Percentiles rank a stretch among this genome's conserved stretches.
phyloP scores from a whole-genome alignment of 2,888 invertebrate species.

The Thecophora atra region DNA sequence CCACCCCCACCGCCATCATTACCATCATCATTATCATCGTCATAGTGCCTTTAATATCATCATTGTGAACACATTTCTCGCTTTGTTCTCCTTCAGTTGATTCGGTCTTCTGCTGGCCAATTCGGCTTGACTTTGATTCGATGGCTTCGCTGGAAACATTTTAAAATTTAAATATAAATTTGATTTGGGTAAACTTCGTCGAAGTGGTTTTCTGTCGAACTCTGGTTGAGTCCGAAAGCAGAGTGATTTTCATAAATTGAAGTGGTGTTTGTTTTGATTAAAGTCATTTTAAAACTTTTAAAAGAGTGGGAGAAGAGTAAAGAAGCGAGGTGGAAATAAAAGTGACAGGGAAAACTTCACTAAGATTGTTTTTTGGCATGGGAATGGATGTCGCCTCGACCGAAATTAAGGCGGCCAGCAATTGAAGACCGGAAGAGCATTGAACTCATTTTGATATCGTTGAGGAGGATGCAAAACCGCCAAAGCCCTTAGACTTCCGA shows the following conservation, averaged over 20 bases:
- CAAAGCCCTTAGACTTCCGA: too few relatives aligned
- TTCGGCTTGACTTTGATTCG: slow-evolving; percentile 14
- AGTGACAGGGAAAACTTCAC: too few relatives aligned
- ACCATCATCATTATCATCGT: not conserved
- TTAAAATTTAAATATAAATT: slow-evolving; percentile 57
- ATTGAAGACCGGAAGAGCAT: too few relatives aligned
- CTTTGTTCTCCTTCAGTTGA: not conserved
- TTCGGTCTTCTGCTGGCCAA: slow-evolving; percentile 9
- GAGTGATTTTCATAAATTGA: slow-evolving; percentile 55
- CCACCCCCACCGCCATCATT: not conserved
- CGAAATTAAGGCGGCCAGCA: too few relatives aligned
- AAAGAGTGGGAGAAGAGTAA: too few relatives aligned
- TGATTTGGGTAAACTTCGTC: slow-evolving; percentile 56
- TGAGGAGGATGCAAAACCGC: too few relatives aligned
- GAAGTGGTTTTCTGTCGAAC: slow-evolving; percentile 41
- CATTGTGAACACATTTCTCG: not conserved
- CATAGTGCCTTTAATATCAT: not conserved
- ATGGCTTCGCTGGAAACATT: slow-evolving; percentile 48
- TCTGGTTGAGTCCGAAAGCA: not conserved
- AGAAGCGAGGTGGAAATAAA: too few relatives aligned
- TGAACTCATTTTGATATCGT: too few relatives aligned
- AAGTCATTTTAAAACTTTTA: too few relatives aligned
- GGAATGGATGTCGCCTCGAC: too few relatives aligned
- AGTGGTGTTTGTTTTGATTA: too few relatives aligned
- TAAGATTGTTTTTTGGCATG: too few relatives aligned